Conservation (phyloP, 2,113 vertebrate genomes). For the Scartelaos histophorus region DNA sequence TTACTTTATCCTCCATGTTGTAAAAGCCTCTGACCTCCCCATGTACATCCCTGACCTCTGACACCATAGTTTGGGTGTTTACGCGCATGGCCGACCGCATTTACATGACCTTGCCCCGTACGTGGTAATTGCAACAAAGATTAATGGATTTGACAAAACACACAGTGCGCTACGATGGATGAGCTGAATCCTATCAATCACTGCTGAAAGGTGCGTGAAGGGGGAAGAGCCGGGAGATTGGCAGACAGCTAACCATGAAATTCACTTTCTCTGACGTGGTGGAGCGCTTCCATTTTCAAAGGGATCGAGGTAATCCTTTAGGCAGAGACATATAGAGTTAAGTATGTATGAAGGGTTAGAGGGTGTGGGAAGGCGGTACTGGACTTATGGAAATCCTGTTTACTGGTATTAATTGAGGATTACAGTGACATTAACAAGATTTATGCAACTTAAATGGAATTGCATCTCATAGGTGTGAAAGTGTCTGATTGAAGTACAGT, state of each 20-base stretch:
- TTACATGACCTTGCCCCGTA: constrained; percentile 48
- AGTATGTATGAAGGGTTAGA: constrained; percentile 9
- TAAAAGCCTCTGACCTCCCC: neutral
- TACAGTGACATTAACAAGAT: constrained; percentile 9
- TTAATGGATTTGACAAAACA: constrained; percentile 43
- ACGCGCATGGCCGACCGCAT: constrained; percentile 30
- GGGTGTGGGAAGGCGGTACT: constrained; percentile 3
- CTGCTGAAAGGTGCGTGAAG: constrained; percentile 53
- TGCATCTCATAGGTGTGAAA: neutral
- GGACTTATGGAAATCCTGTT: constrained; percentile 18
- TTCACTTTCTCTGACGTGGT: constrained; percentile 60
- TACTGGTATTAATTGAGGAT: constrained; percentile 23
- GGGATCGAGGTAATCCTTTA: constrained; percentile 47
- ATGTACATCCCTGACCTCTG: neutral
- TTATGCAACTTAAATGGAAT: constrained; percentile 13
- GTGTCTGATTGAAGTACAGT: neutral
- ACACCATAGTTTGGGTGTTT: constrained; percentile 18
- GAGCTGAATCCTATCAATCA: constrained; percentile 70
- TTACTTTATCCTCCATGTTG: neutral
- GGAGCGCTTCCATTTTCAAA: constrained; percentile 59
- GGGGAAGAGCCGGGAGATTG: constrained; percentile 61
- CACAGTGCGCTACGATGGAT: constrained; percentile 37
- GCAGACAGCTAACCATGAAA: constrained; percentile 74
- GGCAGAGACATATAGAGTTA: constrained; percentile 19
- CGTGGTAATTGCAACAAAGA: constrained; percentile 40